Percentiles rank a stretch among this genome's conserved stretches.
Conservation (phyloP, 2,888 invertebrate genomes). For the Leptothorax acervorum region DNA sequence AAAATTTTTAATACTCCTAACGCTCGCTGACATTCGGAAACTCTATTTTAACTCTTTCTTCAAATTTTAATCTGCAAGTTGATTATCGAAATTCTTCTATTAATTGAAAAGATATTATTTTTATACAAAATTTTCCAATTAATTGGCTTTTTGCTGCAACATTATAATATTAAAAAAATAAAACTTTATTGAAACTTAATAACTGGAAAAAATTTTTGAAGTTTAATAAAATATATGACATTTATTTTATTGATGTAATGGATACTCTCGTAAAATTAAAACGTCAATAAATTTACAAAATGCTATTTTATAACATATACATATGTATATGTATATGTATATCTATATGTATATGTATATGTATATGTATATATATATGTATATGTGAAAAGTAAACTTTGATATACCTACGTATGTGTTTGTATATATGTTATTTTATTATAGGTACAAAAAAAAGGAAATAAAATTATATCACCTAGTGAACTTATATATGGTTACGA, state of each 20-base stretch:
- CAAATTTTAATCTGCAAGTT: background rate
- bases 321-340: background rate
- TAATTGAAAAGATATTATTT: background rate
- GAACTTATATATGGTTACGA: background rate
- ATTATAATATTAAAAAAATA: background rate
- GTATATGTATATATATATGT: too few relatives aligned
- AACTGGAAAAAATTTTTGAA: background rate
- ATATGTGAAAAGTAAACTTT: background rate
- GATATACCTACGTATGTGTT: background rate
- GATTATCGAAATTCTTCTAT: background rate
- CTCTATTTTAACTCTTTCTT: background rate
- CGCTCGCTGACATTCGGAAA: background rate
- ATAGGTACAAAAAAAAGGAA: background rate
- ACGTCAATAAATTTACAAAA: background rate
- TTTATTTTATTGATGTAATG: conserved; percentile 17
- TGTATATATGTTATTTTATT: background rate
- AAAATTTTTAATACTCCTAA: background rate
- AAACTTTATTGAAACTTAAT: background rate
- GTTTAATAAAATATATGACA: background rate
- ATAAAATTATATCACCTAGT: background rate
- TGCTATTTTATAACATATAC: background rate
- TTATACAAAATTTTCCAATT: background rate
- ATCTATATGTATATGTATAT: too few relatives aligned
- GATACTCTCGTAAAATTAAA: background rate
- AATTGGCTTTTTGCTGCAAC: background rate